A percentile compares a stretch with the other conserved stretches of the same genome.
Evolutionary conservation across 2,113 vertebrate genomes (phyloP).

Genomic region (Pituophis catenifer): DNA sequence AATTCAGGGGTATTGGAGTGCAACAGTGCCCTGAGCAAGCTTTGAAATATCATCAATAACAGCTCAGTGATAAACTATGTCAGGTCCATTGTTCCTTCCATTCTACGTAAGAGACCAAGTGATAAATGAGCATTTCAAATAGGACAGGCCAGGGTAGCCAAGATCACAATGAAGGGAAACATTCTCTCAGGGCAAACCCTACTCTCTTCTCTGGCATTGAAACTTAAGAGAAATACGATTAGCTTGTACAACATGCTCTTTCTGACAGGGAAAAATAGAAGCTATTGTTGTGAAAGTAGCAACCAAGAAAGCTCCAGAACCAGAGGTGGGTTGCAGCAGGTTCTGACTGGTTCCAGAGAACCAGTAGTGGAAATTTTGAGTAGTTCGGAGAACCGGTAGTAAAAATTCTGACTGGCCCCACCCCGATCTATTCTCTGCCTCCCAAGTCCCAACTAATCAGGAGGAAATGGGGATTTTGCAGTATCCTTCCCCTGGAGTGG

Average conservation of each 20-base stretch:
- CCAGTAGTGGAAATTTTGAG: too few species aligned
- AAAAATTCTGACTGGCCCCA: too few species aligned
- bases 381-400: too few species aligned
- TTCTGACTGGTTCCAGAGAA: too few species aligned
- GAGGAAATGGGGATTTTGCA: too few species aligned
- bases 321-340: too few species aligned
- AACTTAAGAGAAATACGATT: constrained; percentile 2
- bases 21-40: neutral
- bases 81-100: constrained; percentile 11
- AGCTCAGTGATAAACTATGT: constrained; percentile 9
- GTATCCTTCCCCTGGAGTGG: too few species aligned
- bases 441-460: too few species aligned
- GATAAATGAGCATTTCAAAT: constrained; percentile 13
- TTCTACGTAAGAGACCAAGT: neutral
- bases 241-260: neutral
- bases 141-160: neutral
- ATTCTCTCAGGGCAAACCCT: neutral
- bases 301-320: neutral
- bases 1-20: constrained; percentile 12
- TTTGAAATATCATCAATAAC: constrained; percentile 19
- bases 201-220: neutral
- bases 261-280: neutral
- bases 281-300: neutral
- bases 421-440: too few species aligned
- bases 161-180: constrained; percentile 3